Conservation (phyloP, 2,113 vertebrate species). For the Heloderma charlesbogerti region DNA sequence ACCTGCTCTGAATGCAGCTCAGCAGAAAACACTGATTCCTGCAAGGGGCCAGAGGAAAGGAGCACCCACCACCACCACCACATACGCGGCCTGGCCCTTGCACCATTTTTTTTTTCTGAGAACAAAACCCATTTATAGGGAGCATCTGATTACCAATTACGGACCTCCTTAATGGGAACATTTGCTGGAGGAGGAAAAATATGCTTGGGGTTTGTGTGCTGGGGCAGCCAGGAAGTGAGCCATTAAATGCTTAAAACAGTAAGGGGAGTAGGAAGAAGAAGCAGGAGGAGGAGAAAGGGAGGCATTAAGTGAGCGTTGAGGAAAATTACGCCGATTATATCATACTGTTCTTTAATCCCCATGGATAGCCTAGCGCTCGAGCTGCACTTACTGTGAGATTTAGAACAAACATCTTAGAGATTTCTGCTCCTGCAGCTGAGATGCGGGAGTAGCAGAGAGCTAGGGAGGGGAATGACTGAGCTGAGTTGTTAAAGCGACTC, state of each 20-base stretch:
- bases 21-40: constrained; percentile 8
- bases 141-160: constrained; percentile 71
- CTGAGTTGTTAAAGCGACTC: constrained; percentile 69
- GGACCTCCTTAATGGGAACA: constrained; percentile 64
- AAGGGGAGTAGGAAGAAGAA: constrained; percentile 23
- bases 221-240: constrained; percentile 64
- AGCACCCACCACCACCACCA: rapidly evolving
- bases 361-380: constrained; percentile 40
- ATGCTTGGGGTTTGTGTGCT: constrained; percentile 50
- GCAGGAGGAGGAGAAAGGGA: neutral
- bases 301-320: constrained; percentile 63
- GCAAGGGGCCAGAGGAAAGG: constrained; percentile 28
- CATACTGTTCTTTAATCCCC: constrained; percentile 60
- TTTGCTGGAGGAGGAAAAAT: constrained; percentile 74
- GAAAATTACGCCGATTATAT: constrained; percentile 70
- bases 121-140: constrained; percentile 62
- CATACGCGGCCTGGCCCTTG: no score
- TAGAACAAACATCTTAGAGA: constrained; percentile 27
- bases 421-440: constrained; percentile 61
- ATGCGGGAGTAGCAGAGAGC: constrained; percentile 38
- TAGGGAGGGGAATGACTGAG: constrained; percentile 40
- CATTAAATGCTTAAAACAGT: constrained; percentile 57
- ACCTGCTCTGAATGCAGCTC: neutral
- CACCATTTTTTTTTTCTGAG: constrained; percentile 26
- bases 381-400: constrained; percentile 48